phyloP scores from a whole-genome alignment of 2,888 invertebrate genomes.

The Phragmatobia fuliginosa region DNA sequence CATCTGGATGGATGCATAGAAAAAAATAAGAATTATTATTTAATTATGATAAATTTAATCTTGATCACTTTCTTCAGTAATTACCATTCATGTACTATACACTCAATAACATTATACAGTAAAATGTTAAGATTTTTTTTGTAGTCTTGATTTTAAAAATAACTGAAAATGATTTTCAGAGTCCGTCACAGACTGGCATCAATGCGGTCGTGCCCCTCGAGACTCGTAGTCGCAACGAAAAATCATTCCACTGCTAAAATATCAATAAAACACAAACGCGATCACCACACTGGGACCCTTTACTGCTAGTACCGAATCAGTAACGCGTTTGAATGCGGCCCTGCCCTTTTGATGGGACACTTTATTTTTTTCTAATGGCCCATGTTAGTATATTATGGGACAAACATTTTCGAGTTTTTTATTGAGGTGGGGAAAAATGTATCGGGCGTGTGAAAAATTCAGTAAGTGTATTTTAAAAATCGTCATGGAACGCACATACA shows the following conservation, averaged over 20 bases:
- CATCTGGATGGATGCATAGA: too few species aligned
- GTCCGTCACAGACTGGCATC: constrained; percentile 71
- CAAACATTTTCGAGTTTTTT: constrained; percentile 75
- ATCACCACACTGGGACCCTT: constrained; percentile 69
- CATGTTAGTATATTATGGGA: constrained; percentile 57
- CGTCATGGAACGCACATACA: neutral
- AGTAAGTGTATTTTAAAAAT: constrained; percentile 26
- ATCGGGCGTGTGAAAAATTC: constrained; percentile 65
- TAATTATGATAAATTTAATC: neutral
- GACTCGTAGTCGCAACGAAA: constrained; percentile 76
- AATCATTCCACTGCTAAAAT: constrained; percentile 85
- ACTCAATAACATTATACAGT: neutral
- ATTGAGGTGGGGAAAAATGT: constrained; percentile 61
- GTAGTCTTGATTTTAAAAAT: neutral
- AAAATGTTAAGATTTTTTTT: neutral
- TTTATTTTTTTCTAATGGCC: constrained; percentile 72
- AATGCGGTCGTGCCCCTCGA: constrained; percentile 78
- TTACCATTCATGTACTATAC: neutral
- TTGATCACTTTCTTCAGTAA: neutral
- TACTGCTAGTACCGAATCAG: constrained; percentile 71
- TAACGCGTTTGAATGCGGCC: constrained; percentile 72
- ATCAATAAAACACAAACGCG: constrained; percentile 84
- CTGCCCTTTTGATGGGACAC: constrained; percentile 82
- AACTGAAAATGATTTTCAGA: constrained; percentile 31
- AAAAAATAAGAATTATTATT: too few species aligned